phyloP scores from a whole-genome alignment of 2,888 invertebrate species.

The Daptonema setosum region DNA sequence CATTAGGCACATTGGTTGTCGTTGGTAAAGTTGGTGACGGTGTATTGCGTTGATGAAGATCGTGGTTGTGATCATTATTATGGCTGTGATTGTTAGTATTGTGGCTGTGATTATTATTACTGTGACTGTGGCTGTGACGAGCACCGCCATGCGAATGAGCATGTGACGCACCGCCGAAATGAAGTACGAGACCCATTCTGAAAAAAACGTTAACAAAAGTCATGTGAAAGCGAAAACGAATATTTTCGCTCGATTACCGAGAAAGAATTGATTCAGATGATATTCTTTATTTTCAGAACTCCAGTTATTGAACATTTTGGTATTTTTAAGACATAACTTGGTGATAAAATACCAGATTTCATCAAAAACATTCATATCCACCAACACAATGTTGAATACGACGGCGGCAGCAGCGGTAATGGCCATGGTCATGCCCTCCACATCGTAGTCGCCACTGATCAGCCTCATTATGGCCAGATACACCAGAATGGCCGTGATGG shows the following conservation, averaged over 20 bases:
- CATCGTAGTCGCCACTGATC: conserved; percentile 52
- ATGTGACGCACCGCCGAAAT: not conserved
- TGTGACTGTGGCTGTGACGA: conserved; percentile 3
- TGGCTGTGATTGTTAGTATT: not conserved
- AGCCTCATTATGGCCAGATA: conserved; percentile 75
- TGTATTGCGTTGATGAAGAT: not conserved
- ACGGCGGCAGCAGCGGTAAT: conserved; percentile 81
- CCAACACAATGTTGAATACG: conserved; percentile 66
- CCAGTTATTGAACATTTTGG: too few species aligned
- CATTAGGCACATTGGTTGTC: too few species aligned
- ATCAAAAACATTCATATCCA: not conserved
- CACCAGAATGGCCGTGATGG: conserved; percentile 77
- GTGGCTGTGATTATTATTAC: not conserved
- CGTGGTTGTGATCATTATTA: not conserved
- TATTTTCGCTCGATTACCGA: too few species aligned
- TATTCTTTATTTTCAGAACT: too few species aligned
- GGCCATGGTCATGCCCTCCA: conserved; percentile 55
- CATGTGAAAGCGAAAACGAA: not conserved
- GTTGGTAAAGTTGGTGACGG: too few species aligned
- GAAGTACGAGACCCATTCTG: conserved; percentile 6
- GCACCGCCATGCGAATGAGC: not conserved
- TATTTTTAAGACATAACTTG: too few species aligned
- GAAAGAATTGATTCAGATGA: too few species aligned
- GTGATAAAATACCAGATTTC: not conserved
- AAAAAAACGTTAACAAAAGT: not conserved